These are phyloP conservation scores for Egretta garzetta DNA, from an alignment of 2,113 vertebrate genomes.

Conservation along the genomic window DNA sequence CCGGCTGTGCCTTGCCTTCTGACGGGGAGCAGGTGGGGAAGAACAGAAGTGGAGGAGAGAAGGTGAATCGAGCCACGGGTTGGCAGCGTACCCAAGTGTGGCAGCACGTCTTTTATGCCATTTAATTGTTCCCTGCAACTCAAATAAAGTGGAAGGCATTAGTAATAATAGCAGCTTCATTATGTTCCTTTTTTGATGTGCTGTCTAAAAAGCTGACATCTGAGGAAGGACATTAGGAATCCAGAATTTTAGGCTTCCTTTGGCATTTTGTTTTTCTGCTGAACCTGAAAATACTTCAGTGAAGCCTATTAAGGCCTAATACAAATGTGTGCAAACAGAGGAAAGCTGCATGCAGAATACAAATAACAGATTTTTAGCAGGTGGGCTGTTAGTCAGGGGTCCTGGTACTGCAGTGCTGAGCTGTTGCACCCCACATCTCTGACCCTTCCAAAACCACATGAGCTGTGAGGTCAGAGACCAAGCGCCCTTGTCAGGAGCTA, in stretches of 20 bases:
- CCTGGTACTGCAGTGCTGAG: neutral
- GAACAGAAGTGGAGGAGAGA: neutral
- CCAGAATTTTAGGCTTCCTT: neutral
- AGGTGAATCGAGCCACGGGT: neutral
- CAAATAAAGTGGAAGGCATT: neutral
- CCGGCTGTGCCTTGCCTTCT: neutral
- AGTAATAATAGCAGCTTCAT: conserved; percentile 25
- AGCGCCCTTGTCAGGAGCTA: neutral
- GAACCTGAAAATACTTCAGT: neutral
- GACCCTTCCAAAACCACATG: neutral
- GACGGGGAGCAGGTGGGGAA: neutral
- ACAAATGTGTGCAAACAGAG: neutral
- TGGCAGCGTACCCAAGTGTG: neutral
- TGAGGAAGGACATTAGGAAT: neutral
- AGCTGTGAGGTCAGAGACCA: neutral
- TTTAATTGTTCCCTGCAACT: conserved; percentile 41
- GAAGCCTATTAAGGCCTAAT: neutral
- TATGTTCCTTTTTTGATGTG: conserved; percentile 5
- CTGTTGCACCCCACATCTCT: neutral
- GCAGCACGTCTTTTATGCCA: neutral
- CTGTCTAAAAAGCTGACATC: conserved; percentile 14
- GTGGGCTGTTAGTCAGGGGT: neutral
- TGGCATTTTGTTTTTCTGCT: neutral
- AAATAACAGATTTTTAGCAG: fast-evolving
- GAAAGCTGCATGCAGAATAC: neutral